These are phyloP conservation scores for Natator depressus DNA, from an alignment of 2,113 vertebrate species.

Conservation along the genomic window DNA sequence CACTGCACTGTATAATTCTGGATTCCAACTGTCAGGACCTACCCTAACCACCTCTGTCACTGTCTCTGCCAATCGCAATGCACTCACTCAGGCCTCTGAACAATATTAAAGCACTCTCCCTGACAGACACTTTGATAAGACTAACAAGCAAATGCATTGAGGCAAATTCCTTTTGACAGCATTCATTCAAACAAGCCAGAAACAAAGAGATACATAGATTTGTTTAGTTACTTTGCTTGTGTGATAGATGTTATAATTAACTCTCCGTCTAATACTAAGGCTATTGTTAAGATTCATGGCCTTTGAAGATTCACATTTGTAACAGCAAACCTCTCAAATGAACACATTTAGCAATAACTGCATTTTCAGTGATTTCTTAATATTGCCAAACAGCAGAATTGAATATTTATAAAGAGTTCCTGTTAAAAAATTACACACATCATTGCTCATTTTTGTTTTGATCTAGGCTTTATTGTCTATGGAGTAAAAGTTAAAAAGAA, in stretches of 20 bases:
- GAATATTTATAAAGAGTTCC: conserved; percentile 49
- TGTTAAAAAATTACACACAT: conserved; percentile 66
- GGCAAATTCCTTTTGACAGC: conserved; percentile 65
- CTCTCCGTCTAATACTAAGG: conserved; percentile 36
- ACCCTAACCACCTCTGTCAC: conserved; percentile 30
- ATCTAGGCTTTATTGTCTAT: conserved; percentile 56
- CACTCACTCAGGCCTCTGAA: not conserved
- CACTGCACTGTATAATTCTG: conserved; percentile 4
- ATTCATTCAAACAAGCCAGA: conserved; percentile 54
- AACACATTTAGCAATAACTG: conserved; percentile 57
- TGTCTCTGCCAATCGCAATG: conserved; percentile 5
- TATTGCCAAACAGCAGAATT: conserved; percentile 30
- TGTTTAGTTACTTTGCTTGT: not conserved
- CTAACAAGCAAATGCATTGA: conserved; percentile 41
- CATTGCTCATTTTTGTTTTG: conserved; percentile 49
- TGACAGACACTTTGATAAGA: conserved; percentile 63
- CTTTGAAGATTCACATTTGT: conserved; percentile 64
- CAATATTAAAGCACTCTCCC: conserved; percentile 12
- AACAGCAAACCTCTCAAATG: conserved; percentile 48
- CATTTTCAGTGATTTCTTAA: conserved; percentile 52
- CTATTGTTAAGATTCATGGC: conserved; percentile 32
- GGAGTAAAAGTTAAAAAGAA: conserved; percentile 29
- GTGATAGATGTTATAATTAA: conserved; percentile 44
- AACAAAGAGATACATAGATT: not conserved
- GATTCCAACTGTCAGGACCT: conserved; percentile 23